A percentile compares a stretch with the other conserved stretches of the same genome.
Conservation (phyloP, 2,113 vertebrate genomes). For the Crypturellus undulatus region DNA sequence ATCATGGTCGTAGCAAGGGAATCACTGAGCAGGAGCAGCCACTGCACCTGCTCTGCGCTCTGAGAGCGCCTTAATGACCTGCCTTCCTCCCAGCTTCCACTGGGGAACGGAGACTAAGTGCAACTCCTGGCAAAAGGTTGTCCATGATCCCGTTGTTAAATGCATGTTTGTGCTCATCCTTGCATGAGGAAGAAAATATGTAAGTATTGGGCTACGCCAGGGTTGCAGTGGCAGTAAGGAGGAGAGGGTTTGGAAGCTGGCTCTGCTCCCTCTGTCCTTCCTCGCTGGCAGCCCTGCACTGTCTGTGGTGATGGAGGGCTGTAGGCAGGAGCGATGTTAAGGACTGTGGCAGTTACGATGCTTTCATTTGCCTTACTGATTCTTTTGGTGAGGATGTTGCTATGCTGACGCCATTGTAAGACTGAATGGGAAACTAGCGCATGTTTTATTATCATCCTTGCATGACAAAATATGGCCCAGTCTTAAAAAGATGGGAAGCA, state of each 20-base stretch:
- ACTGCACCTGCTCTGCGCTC: neutral
- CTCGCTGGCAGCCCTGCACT: rapidly evolving
- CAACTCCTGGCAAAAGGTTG: neutral
- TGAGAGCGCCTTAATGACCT: neutral
- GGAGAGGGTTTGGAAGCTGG: neutral
- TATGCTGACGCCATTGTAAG: neutral
- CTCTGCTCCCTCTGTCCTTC: neutral
- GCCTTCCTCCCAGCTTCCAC: neutral
- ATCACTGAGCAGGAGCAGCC: neutral
- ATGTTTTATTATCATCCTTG: neutral
- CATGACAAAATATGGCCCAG: neutral
- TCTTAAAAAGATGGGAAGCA: neutral
- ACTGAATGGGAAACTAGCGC: neutral
- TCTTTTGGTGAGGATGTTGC: neutral
- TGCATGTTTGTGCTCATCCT: neutral
- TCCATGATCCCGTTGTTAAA: neutral
- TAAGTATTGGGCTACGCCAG: neutral
- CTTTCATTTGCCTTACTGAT: neutral
- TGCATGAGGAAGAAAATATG: neutral
- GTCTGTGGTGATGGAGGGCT: rapidly evolving
- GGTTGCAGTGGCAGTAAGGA: neutral
- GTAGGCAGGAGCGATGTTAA: rapidly evolving
- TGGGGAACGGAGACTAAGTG: rapidly evolving
- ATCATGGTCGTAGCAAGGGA: neutral
- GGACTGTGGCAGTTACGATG: neutral